A percentile compares a stretch with the other conserved stretches of the same genome.
These are phyloP conservation scores for Protomyctophum bolini DNA, from an alignment of 2,113 vertebrate species.

Conservation along the genomic window DNA sequence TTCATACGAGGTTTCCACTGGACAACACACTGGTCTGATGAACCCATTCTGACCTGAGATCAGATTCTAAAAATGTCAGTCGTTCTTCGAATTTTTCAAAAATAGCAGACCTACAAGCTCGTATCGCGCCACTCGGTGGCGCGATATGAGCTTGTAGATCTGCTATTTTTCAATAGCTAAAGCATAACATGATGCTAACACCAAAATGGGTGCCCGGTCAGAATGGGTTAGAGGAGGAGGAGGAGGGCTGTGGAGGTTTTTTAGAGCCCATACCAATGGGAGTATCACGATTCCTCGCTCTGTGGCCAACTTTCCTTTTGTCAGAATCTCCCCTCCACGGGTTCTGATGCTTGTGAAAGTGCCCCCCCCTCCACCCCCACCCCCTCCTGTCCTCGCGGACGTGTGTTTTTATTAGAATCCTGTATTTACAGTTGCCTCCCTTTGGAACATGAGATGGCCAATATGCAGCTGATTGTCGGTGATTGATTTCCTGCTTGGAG, in stretches of 20 bases:
- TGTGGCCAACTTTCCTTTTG: conserved; percentile 30
- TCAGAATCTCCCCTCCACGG: conserved; percentile 22
- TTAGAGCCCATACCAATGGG: conserved; percentile 46
- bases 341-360: conserved; percentile 32
- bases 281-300: conserved; percentile 46
- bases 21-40: too few species aligned
- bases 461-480: neutral
- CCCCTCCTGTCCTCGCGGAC: neutral
- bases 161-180: too few species aligned
- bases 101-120: too few species aligned
- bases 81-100: too few species aligned
- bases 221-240: too few species aligned
- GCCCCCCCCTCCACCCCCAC: neutral
- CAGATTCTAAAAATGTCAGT: too few species aligned
- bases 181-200: too few species aligned
- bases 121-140: too few species aligned
- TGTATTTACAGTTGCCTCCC: conserved; percentile 6
- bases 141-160: too few species aligned
- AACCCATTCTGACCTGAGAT: too few species aligned
- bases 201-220: too few species aligned
- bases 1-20: too few species aligned
- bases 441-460: neutral
- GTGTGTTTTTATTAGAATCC: neutral
- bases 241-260: conserved; percentile 8
- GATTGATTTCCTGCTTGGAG: conserved; percentile 27